phyloP scores from a whole-genome alignment of 2,113 vertebrate genomes.

The Tychaedon coryphoeus region DNA sequence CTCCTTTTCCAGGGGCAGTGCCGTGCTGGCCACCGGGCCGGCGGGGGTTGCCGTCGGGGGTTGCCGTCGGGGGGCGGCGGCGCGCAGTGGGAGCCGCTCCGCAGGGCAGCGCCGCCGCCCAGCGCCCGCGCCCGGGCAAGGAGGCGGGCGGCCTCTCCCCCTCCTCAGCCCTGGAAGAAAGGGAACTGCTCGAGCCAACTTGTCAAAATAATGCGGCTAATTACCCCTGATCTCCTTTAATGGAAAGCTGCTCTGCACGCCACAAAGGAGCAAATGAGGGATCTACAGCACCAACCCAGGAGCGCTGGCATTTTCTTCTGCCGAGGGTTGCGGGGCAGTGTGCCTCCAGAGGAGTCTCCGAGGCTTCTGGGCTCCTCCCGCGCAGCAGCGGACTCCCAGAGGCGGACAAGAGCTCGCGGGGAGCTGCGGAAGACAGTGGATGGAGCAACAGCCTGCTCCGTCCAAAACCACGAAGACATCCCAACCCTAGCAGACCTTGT shows the following conservation, averaged over 20 bases:
- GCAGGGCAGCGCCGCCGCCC: not conserved
- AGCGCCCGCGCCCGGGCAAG: not conserved
- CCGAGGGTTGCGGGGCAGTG: not conserved
- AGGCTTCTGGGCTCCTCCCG: not conserved
- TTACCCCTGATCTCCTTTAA: constrained; percentile 83
- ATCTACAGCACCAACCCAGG: constrained; percentile 56
- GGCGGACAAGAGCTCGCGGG: not conserved
- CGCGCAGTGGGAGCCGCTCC: not conserved
- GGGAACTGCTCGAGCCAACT: constrained; percentile 74
- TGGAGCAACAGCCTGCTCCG: not conserved
- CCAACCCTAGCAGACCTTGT: not conserved
- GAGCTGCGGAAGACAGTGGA: not conserved
- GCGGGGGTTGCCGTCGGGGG: too few species aligned
- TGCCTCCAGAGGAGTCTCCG: not conserved
- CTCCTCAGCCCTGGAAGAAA: constrained; percentile 59
- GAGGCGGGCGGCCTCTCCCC: not conserved
- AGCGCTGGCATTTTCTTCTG: constrained; percentile 50
- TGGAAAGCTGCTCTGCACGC: constrained; percentile 75
- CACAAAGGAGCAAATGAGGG: constrained; percentile 76
- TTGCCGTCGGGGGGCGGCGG: not conserved
- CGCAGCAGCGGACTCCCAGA: not conserved
- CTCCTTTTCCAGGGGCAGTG: rapidly evolving
- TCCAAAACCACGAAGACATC: not conserved
- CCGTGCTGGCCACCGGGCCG: too few species aligned
- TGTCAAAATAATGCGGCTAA: constrained; percentile 86